A percentile compares a stretch with the other conserved stretches of the same genome.
Conservation (phyloP, 2,888 invertebrate genomes). For the Elegia similella region DNA sequence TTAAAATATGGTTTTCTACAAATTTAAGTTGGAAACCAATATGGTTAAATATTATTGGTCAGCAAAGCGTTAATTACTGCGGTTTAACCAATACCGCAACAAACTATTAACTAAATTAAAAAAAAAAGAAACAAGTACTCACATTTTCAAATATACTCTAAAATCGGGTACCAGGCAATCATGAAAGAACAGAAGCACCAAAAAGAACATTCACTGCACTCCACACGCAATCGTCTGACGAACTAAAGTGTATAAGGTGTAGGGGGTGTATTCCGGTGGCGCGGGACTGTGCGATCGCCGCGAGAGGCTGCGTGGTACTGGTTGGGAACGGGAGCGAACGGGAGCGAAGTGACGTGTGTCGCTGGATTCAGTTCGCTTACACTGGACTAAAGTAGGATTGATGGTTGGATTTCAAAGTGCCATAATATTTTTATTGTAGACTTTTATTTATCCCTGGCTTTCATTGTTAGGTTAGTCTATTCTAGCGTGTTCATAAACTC, state of each 20-base stretch:
- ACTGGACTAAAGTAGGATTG: conserved; percentile 33
- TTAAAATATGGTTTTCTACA: neutral
- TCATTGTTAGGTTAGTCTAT: neutral
- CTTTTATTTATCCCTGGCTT: neutral
- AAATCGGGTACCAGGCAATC: conserved; percentile 34
- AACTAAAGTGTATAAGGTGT: conserved; percentile 26
- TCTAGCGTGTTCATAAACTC: neutral
- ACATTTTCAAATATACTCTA: conserved; percentile 44
- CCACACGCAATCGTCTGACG: conserved; percentile 43
- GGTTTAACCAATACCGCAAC: neutral
- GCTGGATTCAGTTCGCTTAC: conserved; percentile 42
- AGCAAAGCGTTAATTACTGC: neutral
- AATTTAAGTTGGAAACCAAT: neutral
- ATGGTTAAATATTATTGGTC: neutral
- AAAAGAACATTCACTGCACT: conserved; percentile 66
- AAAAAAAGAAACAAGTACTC: conserved; percentile 31
- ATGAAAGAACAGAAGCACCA: conserved; percentile 38
- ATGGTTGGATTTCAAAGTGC: conserved; percentile 19
- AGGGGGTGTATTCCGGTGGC: conserved; percentile 25
- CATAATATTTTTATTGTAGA: neutral
- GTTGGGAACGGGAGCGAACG: conserved; percentile 50
- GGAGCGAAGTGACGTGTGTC: conserved; percentile 55
- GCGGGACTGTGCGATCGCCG: conserved; percentile 45
- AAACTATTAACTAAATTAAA: conserved; percentile 12
- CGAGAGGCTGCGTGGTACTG: conserved; percentile 75